These are phyloP conservation scores for Oreortyx pictus DNA, from an alignment of 2,797 vertebrate species.

Conservation along the genomic window DNA sequence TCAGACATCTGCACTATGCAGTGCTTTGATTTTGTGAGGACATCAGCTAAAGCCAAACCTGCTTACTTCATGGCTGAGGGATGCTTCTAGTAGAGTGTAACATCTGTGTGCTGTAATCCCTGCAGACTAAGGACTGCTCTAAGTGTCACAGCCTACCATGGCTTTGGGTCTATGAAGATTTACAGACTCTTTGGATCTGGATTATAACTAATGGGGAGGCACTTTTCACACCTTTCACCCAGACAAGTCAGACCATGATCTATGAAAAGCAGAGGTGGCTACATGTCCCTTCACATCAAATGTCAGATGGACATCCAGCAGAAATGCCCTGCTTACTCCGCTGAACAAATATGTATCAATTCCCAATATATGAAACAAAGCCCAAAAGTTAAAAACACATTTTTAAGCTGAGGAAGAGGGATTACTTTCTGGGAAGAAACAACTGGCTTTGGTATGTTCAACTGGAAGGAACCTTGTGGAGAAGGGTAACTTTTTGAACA, in stretches of 20 bases:
- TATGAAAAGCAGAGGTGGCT: accelerated
- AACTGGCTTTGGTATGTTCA: background rate
- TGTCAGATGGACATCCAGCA: background rate
- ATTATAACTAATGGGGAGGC: background rate
- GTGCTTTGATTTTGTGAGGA: background rate
- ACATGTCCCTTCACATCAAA: background rate
- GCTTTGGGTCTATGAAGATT: background rate
- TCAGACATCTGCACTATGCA: background rate
- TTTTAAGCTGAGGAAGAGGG: background rate
- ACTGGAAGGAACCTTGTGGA: background rate
- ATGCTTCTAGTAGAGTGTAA: background rate
- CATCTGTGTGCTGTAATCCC: background rate
- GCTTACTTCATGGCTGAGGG: background rate
- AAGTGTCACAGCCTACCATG: background rate
- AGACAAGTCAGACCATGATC: background rate
- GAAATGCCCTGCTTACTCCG: background rate
- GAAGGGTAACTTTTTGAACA: background rate
- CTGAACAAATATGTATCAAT: background rate
- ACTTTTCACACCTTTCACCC: background rate
- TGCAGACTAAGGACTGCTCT: background rate
- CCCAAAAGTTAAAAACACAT: background rate
- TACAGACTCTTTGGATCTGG: background rate
- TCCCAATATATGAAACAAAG: background rate
- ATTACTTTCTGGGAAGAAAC: background rate
- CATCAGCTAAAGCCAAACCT: background rate